phyloP scores from a whole-genome alignment of 2,113 vertebrate species.

The Corydoras sp. region DNA sequence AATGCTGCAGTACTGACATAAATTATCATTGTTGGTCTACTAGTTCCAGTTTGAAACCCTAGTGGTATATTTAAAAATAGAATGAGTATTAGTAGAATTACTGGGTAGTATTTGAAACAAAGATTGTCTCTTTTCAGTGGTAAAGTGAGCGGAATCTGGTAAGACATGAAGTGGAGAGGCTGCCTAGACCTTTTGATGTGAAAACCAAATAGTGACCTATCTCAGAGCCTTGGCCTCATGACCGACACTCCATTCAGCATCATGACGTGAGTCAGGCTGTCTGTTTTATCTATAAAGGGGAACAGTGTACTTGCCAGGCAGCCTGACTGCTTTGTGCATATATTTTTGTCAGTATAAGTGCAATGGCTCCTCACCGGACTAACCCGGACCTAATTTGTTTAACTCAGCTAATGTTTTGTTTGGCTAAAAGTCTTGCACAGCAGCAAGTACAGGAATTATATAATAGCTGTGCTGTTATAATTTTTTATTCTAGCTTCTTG shows the following conservation, averaged over 20 bases:
- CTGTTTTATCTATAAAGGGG: slow-evolving; percentile 41
- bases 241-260: slow-evolving; percentile 41
- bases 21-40: background rate
- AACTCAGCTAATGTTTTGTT: slow-evolving; percentile 40
- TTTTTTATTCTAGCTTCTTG: too few species aligned
- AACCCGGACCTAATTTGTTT: slow-evolving; percentile 8
- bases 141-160: background rate
- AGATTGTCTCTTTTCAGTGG: slow-evolving; percentile 11
- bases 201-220: slow-evolving; percentile 34
- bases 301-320: slow-evolving; percentile 27
- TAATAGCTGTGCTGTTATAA: too few species aligned
- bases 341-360: background rate
- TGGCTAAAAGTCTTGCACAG: slow-evolving; percentile 23
- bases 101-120: slow-evolving; percentile 1
- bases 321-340: slow-evolving; percentile 7
- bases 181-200: slow-evolving; percentile 22
- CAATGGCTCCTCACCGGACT: slow-evolving; percentile 5
- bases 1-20: background rate
- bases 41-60: slow-evolving; percentile 3
- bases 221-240: slow-evolving; percentile 23
- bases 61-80: background rate
- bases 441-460: too few species aligned
- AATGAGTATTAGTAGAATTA: background rate
- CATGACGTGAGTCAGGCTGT: slow-evolving; percentile 39
- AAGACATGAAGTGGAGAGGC: slow-evolving; percentile 6